A percentile compares a stretch with the other conserved stretches of the same genome.
Evolutionary conservation across 2,113 vertebrate genomes (phyloP).

Genomic region (Podocnemis expansa): DNA sequence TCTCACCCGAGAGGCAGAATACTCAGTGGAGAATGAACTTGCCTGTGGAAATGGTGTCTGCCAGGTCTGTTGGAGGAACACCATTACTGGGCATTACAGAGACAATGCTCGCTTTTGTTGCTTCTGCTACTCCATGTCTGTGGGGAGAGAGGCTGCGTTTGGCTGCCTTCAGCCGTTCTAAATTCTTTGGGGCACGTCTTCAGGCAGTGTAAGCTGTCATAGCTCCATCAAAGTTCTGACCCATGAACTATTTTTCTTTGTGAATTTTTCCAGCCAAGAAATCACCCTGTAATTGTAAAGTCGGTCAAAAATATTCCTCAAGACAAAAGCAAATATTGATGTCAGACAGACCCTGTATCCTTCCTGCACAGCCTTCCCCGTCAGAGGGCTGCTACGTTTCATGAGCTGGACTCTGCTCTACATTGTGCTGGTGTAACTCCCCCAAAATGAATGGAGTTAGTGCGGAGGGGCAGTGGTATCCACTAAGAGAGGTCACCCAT

Average conservation of each 20-base stretch:
- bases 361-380: rapidly evolving
- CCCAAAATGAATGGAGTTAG: background rate
- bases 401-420: background rate
- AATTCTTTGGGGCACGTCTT: background rate
- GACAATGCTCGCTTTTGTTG: background rate
- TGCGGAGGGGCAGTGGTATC: background rate
- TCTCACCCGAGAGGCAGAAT: background rate
- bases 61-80: too few species aligned
- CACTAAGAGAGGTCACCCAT: background rate
- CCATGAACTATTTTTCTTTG: background rate
- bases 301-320: rapidly evolving
- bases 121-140: background rate
- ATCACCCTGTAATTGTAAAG: background rate
- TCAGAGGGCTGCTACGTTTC: rapidly evolving
- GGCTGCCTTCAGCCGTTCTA: background rate
- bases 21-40: background rate
- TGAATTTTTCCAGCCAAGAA: background rate
- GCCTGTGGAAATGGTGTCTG: background rate
- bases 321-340: background rate
- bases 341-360: background rate
- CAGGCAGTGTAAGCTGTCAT: background rate
- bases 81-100: background rate
- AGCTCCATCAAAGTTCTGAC: background rate
- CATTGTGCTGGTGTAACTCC: too few species aligned
- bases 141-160: background rate